A percentile compares a stretch with the other conserved stretches of the same genome.
These are phyloP conservation scores for Vidua macroura DNA, from an alignment of 2,113 vertebrate species.

Conservation along the genomic window DNA sequence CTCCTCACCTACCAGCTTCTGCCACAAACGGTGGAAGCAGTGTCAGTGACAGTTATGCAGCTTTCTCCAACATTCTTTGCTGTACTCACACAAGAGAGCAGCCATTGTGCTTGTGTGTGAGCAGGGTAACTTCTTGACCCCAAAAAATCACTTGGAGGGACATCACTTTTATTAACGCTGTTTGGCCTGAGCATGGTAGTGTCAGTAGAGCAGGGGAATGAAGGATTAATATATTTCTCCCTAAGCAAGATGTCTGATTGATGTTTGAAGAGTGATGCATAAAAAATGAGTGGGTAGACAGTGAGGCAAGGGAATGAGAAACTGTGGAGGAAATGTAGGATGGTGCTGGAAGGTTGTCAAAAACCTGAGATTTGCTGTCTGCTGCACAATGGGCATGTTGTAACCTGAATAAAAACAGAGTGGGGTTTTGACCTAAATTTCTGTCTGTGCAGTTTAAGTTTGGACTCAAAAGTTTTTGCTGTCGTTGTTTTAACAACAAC, in stretches of 20 bases:
- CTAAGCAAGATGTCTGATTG: not conserved
- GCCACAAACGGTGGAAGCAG: not conserved
- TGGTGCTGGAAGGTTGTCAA: slow-evolving; percentile 56
- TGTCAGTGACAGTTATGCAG: not conserved
- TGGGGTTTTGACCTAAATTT: slow-evolving; percentile 40
- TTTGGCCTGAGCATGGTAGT: not conserved
- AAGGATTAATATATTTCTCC: not conserved
- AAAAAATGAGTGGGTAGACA: slow-evolving; percentile 49
- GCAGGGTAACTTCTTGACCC: not conserved
- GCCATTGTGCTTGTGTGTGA: not conserved
- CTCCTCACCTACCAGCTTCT: slow-evolving; percentile 38
- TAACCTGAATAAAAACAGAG: slow-evolving; percentile 28
- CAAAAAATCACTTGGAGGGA: not conserved
- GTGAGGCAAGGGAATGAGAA: slow-evolving; percentile 55
- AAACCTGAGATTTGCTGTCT: slow-evolving; percentile 26
- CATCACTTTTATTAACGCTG: not conserved
- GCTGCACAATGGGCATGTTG: slow-evolving; percentile 16
- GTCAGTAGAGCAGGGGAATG: not conserved
- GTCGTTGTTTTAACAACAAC: not conserved
- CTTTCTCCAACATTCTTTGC: not conserved
- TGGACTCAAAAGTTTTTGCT: not conserved
- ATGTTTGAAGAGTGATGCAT: slow-evolving; percentile 27
- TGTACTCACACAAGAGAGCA: not conserved
- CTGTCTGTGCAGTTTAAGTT: not conserved
- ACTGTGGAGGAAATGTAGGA: slow-evolving; percentile 44